Conservation (phyloP, 2,888 invertebrate genomes). For the Pterostichus niger region DNA sequence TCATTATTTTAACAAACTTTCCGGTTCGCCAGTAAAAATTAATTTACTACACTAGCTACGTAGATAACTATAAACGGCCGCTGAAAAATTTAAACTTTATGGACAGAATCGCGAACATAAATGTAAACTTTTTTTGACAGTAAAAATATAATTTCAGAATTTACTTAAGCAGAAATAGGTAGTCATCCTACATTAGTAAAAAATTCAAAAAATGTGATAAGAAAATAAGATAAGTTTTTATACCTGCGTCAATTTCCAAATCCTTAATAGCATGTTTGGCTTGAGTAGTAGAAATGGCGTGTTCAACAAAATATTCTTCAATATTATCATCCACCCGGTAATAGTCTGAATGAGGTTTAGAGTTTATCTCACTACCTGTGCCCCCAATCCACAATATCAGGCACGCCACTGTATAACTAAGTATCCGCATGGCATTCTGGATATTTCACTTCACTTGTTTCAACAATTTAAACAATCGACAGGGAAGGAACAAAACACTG, state of each 20-base stretch:
- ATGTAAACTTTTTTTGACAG: too few relatives aligned
- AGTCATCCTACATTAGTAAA: not conserved
- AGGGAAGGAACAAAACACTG: not conserved
- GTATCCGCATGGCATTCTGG: slow-evolving; percentile 69
- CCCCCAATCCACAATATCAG: slow-evolving; percentile 64
- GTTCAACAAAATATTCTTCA: slow-evolving; percentile 83
- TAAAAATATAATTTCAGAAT: too few relatives aligned
- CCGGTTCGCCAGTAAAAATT: too few relatives aligned
- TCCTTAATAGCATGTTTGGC: slow-evolving; percentile 80
- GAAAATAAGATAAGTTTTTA: not conserved
- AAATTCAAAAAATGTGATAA: slow-evolving; percentile 20
- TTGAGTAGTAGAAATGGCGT: slow-evolving; percentile 81
- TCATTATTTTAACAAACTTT: too few relatives aligned
- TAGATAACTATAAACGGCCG: too few relatives aligned
- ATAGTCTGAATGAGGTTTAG: slow-evolving; percentile 45
- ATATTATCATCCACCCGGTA: slow-evolving; percentile 53
- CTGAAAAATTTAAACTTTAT: too few relatives aligned
- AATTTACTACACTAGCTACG: too few relatives aligned
- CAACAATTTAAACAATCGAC: slow-evolving; percentile 1
- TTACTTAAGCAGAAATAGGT: not conserved
- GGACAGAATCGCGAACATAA: too few relatives aligned
- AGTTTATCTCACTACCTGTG: slow-evolving; percentile 61
- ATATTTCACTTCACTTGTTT: slow-evolving; percentile 60
- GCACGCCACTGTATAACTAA: slow-evolving; percentile 69
- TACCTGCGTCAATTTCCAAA: slow-evolving; percentile 72